phyloP scores from a whole-genome alignment of 53 echinoderm and acorn worm genomes.

The Antedon mediterranea region DNA sequence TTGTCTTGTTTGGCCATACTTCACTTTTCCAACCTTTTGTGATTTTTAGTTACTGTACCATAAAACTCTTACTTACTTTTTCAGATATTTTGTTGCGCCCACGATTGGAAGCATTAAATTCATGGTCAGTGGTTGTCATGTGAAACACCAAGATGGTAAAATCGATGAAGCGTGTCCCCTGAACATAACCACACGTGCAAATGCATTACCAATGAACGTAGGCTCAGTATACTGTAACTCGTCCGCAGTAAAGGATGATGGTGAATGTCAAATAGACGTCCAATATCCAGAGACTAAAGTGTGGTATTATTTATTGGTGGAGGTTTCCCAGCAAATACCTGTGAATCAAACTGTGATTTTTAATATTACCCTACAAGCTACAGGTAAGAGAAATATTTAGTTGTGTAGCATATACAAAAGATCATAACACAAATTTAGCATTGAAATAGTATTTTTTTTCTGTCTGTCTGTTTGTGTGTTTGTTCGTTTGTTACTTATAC shows the following conservation, averaged over 20 bases:
- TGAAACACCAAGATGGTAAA: not conserved
- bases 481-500: too few relatives aligned
- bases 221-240: not conserved
- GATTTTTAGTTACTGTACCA: too few relatives aligned
- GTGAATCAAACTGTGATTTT: not conserved
- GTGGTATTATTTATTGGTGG: conserved; percentile 67
- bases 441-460: too few relatives aligned
- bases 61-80: too few relatives aligned
- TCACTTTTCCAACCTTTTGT: too few relatives aligned
- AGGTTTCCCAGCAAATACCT: not conserved
- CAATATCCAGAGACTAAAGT: not conserved
- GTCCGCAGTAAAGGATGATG: not conserved
- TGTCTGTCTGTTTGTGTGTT: too few relatives aligned
- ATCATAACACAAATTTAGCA: too few relatives aligned
- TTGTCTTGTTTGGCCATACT: too few relatives aligned
- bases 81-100: not conserved
- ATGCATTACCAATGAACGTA: conserved; percentile 20
- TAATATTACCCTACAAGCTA: not conserved
- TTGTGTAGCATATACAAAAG: too few relatives aligned
- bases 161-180: conserved; percentile 30
- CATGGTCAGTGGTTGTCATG: not conserved
- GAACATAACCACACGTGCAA: conserved; percentile 7
- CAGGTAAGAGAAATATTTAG: not conserved
- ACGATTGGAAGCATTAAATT: not conserved
- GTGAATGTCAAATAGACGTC: not conserved